These are phyloP conservation scores for Eulemur coronatus DNA, from an alignment of 2,797 vertebrate genomes.

Conservation along the genomic window DNA sequence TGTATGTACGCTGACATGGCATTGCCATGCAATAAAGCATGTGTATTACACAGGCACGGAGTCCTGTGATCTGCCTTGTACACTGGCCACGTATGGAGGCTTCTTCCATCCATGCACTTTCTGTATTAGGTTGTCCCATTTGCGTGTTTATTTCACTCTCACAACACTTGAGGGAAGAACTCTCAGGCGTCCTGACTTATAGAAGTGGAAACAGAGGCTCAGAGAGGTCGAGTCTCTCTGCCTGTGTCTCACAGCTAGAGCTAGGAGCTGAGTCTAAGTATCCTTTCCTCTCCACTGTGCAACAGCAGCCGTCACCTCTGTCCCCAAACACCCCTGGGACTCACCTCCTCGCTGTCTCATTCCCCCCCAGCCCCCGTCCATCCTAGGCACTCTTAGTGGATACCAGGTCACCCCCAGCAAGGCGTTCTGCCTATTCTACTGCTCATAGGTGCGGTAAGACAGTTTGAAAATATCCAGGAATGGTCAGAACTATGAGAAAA, in stretches of 20 bases:
- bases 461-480: background rate
- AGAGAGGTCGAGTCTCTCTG: background rate
- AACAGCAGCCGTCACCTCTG: background rate
- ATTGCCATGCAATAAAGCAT: fast-evolving
- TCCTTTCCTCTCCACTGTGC: background rate
- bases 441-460: background rate
- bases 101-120: fast-evolving
- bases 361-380: background rate
- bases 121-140: no score
- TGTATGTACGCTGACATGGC: fast-evolving
- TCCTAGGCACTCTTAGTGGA: background rate
- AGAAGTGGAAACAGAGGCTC: background rate
- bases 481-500: background rate
- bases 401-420: background rate
- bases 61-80: fast-evolving
- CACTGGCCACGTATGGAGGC: fast-evolving
- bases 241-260: background rate
- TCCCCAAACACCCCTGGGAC: background rate
- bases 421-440: no score
- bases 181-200: fast-evolving
- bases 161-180: background rate
- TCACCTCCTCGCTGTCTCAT: background rate
- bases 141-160: background rate
- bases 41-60: fast-evolving
- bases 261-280: background rate